Evolutionary conservation across 2,113 vertebrate genomes (phyloP).

Genomic region (Amia ocellicauda): DNA sequence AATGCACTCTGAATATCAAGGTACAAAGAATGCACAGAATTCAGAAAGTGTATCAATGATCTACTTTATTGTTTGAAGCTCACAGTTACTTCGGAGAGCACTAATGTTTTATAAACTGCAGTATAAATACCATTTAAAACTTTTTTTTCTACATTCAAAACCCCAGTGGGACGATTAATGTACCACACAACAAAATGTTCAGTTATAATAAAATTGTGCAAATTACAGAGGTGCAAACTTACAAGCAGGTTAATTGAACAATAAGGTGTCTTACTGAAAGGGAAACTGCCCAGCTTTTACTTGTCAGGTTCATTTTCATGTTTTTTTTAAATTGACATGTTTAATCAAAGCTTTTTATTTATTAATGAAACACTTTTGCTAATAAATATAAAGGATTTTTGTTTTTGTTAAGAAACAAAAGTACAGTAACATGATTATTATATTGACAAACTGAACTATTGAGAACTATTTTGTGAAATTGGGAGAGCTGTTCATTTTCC

Average conservation of each 20-base stretch:
- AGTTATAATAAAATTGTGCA: background rate
- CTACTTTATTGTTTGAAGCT: background rate
- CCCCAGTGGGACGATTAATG: background rate
- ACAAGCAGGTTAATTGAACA: background rate
- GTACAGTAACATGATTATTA: no score
- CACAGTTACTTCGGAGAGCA: background rate
- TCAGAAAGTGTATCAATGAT: background rate
- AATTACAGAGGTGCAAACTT: background rate
- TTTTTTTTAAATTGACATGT: no score
- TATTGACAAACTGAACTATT: no score
- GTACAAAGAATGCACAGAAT: background rate
- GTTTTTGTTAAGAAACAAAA: no score
- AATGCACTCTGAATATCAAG: background rate
- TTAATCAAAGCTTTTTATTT: no score
- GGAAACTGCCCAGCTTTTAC: no score
- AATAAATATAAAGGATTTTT: no score
- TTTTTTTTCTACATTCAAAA: background rate
- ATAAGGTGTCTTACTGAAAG: background rate
- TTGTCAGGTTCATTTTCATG: no score
- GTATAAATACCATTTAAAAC: background rate
- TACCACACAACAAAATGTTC: conserved; percentile 1
- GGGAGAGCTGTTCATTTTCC: no score
- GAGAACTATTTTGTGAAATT: no score
- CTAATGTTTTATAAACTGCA: background rate
- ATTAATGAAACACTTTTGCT: no score